Conservation (phyloP, 2,888 invertebrate species). For the Antheraea yamamai region DNA sequence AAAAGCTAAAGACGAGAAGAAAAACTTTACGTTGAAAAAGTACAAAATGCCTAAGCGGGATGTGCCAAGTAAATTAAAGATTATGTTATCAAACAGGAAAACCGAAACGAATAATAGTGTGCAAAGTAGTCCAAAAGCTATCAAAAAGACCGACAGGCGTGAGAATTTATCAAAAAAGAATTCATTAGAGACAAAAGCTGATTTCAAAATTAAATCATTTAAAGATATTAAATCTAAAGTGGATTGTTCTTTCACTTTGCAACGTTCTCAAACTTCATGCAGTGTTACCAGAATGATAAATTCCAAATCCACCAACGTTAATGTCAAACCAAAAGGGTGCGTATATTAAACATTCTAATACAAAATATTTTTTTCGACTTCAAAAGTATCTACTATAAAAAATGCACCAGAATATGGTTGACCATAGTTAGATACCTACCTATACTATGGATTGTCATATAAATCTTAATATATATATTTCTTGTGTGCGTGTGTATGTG, state of each 20-base stretch:
- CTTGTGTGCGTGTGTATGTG: too few species aligned
- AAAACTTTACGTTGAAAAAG: slow-evolving; percentile 83
- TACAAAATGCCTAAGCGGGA: slow-evolving; percentile 90
- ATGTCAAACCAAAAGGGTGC: slow-evolving; percentile 77
- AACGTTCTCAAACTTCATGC: slow-evolving; percentile 76
- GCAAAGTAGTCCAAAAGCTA: slow-evolving; percentile 82
- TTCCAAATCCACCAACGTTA: slow-evolving; percentile 68
- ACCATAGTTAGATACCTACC: too few species aligned
- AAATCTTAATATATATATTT: too few species aligned
- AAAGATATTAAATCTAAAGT: slow-evolving; percentile 95
- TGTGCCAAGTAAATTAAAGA: slow-evolving; percentile 89
- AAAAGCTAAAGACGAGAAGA: slow-evolving; percentile 79
- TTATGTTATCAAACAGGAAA: slow-evolving; percentile 84
- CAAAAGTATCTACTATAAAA: too few species aligned
- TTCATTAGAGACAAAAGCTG: slow-evolving; percentile 88
- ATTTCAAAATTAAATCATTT: slow-evolving; percentile 86
- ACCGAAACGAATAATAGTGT: slow-evolving; percentile 77
- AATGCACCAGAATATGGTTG: too few species aligned
- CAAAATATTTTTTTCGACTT: background rate
- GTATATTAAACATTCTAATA: slow-evolving; percentile 2
- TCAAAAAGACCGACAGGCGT: slow-evolving; percentile 87
- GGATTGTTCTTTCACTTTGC: slow-evolving; percentile 78
- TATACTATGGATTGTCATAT: too few species aligned
- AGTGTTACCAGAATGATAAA: slow-evolving; percentile 75
- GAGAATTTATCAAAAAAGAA: slow-evolving; percentile 80